Percentiles rank a stretch among this genome's conserved stretches.
Conservation (phyloP, 1,140 invertebrate species). For the Psix sp. region DNA sequence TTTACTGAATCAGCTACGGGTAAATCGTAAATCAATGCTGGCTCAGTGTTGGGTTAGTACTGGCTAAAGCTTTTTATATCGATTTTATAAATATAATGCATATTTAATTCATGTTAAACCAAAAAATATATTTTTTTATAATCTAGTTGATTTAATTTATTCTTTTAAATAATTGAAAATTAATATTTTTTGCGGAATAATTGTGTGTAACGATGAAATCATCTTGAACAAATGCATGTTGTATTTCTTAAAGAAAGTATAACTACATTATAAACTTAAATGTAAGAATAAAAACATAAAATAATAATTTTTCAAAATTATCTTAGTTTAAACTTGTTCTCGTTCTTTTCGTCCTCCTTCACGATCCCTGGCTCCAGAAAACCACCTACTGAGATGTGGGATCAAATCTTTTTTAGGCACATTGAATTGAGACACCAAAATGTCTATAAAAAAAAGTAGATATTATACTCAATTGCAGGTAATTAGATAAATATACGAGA, state of each 20-base stretch:
- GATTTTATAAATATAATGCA: too few species aligned
- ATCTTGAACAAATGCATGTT: too few species aligned
- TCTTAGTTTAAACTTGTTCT: not conserved
- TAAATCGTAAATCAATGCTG: not conserved
- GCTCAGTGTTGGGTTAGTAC: not conserved
- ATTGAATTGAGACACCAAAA: not conserved
- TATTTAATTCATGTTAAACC: too few species aligned
- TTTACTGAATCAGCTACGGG: not conserved
- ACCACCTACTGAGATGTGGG: not conserved
- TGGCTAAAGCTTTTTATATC: not conserved
- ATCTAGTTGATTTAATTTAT: too few species aligned
- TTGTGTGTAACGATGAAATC: too few species aligned
- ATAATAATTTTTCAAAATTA: not conserved
- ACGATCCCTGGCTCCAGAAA: not conserved
- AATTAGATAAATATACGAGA: conserved; percentile 1
- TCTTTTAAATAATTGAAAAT: too few species aligned
- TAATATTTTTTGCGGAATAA: too few species aligned
- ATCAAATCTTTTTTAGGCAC: not conserved
- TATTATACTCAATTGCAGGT: not conserved
- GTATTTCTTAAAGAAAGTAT: not conserved
- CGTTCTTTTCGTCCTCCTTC: conserved; percentile 2
- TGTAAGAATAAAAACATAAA: not conserved
- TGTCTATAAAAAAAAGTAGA: conserved; percentile 1
- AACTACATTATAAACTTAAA: not conserved
- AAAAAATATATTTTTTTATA: conserved; percentile 3